Conservation (phyloP, 2,113 vertebrate genomes). For the Marmota monax region DNA sequence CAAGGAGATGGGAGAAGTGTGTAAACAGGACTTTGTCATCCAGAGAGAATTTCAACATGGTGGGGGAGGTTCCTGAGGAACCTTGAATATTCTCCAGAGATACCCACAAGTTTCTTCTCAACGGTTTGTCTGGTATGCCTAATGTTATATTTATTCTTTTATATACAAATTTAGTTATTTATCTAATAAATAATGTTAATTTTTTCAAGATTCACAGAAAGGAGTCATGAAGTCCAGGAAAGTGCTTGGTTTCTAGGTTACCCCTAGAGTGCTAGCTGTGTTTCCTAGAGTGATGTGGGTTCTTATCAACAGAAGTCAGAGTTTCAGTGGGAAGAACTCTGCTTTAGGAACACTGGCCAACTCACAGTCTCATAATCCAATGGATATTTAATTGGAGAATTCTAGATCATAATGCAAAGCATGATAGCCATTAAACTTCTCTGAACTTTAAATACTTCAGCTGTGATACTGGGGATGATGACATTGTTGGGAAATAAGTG, state of each 20-base stretch:
- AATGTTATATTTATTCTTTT: neutral
- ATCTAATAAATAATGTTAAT: neutral
- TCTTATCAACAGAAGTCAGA: neutral
- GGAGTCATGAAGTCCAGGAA: neutral
- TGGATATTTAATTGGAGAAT: slow-evolving; percentile 40
- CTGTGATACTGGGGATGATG: neutral
- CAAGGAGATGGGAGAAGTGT: neutral
- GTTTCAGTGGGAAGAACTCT: neutral
- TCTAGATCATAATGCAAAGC: neutral
- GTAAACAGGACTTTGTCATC: neutral
- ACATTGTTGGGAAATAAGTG: neutral
- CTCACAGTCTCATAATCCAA: neutral
- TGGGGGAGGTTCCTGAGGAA: neutral
- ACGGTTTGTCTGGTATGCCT: neutral
- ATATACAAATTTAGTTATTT: neutral
- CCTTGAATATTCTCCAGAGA: neutral
- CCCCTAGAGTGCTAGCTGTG: neutral
- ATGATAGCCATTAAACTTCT: neutral
- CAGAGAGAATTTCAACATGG: neutral
- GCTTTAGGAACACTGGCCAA: neutral
- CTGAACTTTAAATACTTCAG: neutral
- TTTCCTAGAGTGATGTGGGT: neutral
- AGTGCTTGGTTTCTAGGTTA: neutral
- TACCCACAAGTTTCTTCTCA: neutral
- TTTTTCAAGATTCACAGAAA: neutral